phyloP scores from a whole-genome alignment of 2,888 invertebrate species.

The Agrochola litura region DNA sequence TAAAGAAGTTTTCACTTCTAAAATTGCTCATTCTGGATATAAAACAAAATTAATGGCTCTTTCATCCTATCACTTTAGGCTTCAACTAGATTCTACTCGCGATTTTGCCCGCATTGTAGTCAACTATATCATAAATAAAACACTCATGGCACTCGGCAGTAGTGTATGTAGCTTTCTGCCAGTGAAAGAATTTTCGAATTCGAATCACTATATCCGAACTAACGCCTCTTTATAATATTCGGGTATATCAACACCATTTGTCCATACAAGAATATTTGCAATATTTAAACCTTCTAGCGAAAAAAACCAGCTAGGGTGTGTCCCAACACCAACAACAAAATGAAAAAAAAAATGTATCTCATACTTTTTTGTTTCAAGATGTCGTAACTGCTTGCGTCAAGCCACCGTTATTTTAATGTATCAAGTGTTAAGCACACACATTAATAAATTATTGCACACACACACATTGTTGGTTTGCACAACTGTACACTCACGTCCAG shows the following conservation, averaged over 20 bases:
- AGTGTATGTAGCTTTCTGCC: too few relatives aligned
- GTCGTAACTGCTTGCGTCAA: slow-evolving; percentile 58
- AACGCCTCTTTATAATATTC: background rate
- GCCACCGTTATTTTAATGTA: slow-evolving; percentile 55
- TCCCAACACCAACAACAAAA: slow-evolving; percentile 32
- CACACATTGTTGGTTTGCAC: slow-evolving; percentile 40
- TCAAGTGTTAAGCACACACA: slow-evolving; percentile 62
- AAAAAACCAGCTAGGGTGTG: slow-evolving; percentile 35
- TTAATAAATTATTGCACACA: slow-evolving; percentile 60
- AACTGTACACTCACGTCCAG: slow-evolving; percentile 40
- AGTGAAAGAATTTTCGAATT: too few relatives aligned
- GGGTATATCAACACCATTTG: background rate
- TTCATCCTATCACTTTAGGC: background rate
- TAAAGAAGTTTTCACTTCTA: too few relatives aligned
- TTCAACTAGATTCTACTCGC: background rate
- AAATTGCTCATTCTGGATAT: background rate
- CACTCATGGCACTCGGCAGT: too few relatives aligned
- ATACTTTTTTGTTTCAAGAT: slow-evolving; percentile 49
- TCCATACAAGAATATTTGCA: slow-evolving; percentile 9
- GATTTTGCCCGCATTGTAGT: too few relatives aligned
- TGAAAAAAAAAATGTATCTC: slow-evolving; percentile 24
- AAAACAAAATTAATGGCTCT: background rate
- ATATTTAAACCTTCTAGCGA: background rate
- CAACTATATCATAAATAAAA: too few relatives aligned
- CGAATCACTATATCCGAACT: background rate